A percentile compares a stretch with the other conserved stretches of the same genome.
phyloP scores from a whole-genome alignment of 2,888 invertebrate species.

The Torymus auratus region DNA sequence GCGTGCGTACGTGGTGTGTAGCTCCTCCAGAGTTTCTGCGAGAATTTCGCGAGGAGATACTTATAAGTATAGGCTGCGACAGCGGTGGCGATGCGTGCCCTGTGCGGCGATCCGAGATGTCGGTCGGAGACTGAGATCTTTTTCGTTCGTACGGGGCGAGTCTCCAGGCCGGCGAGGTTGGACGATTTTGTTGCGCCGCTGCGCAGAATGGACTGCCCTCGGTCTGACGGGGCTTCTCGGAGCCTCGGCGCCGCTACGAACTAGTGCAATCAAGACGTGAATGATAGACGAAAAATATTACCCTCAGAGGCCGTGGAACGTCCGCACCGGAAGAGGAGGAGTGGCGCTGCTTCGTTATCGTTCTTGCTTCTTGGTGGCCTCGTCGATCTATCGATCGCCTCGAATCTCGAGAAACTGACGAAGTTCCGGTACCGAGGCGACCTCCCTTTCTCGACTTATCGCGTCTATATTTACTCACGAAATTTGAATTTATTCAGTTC shows the following conservation, averaged over 20 bases:
- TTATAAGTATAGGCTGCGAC: no score
- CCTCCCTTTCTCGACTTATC: not conserved
- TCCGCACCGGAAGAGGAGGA: slow-evolving; percentile 72
- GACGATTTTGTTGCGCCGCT: slow-evolving; percentile 23
- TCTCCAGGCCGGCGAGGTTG: slow-evolving; percentile 43
- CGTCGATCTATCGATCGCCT: not conserved
- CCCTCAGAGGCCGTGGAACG: slow-evolving; percentile 69
- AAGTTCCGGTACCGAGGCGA: slow-evolving; percentile 3
- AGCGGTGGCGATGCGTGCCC: not conserved
- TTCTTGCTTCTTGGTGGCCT: not conserved
- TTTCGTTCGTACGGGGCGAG: slow-evolving; percentile 4
- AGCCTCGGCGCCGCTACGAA: slow-evolving; percentile 61
- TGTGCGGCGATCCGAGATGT: slow-evolving; percentile 31
- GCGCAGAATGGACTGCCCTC: slow-evolving; percentile 60
- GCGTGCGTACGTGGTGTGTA: slow-evolving; percentile 28
- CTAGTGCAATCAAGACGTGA: slow-evolving; percentile 66
- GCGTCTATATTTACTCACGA: not conserved
- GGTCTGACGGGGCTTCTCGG: slow-evolving; percentile 62
- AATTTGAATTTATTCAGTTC: not conserved
- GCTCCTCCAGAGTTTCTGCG: no score
- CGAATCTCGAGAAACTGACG: slow-evolving; percentile 19
- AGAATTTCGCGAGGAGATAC: no score
- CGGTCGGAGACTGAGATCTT: slow-evolving; percentile 46
- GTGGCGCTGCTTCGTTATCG: slow-evolving; percentile 26
- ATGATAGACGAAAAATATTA: slow-evolving; percentile 74